Conservation (phyloP, 2,888 invertebrate genomes). For the Euclidia mi region DNA sequence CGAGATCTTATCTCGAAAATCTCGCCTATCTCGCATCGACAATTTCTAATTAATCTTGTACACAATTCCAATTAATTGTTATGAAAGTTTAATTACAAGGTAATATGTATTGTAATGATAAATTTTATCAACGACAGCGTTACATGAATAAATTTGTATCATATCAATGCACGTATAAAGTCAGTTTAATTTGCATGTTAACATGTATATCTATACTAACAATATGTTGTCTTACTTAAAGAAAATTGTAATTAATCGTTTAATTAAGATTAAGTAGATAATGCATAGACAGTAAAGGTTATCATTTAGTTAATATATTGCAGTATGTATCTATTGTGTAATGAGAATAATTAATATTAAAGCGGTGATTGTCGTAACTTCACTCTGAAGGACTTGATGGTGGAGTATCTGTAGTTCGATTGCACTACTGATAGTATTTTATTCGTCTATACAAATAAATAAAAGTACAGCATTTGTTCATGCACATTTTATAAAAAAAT, state of each 20-base stretch:
- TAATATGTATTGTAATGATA: constrained; percentile 65
- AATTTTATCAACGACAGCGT: constrained; percentile 65
- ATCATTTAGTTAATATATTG: not conserved
- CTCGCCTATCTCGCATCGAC: constrained; percentile 64
- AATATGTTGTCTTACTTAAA: constrained; percentile 1
- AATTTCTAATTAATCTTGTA: constrained; percentile 84
- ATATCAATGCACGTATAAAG: constrained; percentile 58
- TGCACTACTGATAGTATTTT: too few species aligned
- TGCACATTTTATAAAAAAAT: too few species aligned
- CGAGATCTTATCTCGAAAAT: constrained; percentile 68
- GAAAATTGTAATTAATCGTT: constrained; percentile 8
- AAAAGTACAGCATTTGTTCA: too few species aligned
- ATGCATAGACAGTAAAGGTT: not conserved
- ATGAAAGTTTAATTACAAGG: constrained; percentile 81
- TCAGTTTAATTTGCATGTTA: constrained; percentile 37
- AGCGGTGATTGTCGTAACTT: too few species aligned
- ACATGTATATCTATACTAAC: constrained; percentile 22
- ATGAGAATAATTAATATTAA: too few species aligned
- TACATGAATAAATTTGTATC: constrained; percentile 67
- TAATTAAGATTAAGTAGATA: constrained; percentile 1
- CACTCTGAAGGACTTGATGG: too few species aligned
- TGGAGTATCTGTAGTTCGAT: too few species aligned
- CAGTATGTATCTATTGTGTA: constrained; percentile 15
- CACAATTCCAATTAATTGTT: constrained; percentile 80
- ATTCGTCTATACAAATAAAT: too few species aligned